phyloP scores from a whole-genome alignment of 2,113 vertebrate genomes.

The Psophia crepitans region DNA sequence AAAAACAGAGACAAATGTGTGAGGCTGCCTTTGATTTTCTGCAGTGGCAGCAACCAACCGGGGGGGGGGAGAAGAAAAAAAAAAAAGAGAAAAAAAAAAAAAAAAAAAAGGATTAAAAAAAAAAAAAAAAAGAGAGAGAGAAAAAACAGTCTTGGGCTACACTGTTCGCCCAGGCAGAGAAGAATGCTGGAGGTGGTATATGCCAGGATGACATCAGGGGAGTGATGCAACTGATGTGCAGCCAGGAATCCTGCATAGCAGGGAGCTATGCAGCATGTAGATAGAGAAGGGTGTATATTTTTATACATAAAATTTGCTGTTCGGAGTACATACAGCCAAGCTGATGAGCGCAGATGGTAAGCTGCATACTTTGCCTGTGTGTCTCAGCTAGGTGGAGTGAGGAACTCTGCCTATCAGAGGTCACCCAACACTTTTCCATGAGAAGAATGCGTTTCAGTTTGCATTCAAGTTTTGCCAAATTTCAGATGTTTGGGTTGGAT shows the following conservation, averaged over 20 bases:
- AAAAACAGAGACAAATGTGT: constrained; percentile 41
- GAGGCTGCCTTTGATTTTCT: constrained; percentile 39
- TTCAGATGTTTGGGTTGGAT: constrained; percentile 35
- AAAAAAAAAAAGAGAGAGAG: fast-evolving
- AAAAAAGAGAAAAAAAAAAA: too few species aligned
- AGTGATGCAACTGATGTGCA: constrained; percentile 2
- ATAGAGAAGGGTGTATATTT: not conserved
- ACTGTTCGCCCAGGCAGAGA: not conserved
- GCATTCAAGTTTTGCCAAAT: not conserved
- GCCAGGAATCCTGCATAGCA: not conserved
- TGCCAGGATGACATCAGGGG: constrained; percentile 43
- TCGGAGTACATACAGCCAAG: not conserved
- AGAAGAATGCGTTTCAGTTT: not conserved
- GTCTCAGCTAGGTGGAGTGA: not conserved
- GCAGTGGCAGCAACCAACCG: not conserved
- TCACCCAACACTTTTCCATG: not conserved
- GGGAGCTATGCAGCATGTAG: not conserved
- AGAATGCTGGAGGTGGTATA: constrained; percentile 16
- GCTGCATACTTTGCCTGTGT: not conserved
- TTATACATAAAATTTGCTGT: not conserved
- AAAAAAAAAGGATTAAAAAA: too few species aligned
- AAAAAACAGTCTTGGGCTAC: not conserved
- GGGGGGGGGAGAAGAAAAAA: too few species aligned
- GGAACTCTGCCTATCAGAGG: not conserved
- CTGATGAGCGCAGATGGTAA: not conserved